Percentiles rank a stretch among this genome's conserved stretches.
Conservation (phyloP, 2,888 invertebrate species). For the Blera fallax region DNA sequence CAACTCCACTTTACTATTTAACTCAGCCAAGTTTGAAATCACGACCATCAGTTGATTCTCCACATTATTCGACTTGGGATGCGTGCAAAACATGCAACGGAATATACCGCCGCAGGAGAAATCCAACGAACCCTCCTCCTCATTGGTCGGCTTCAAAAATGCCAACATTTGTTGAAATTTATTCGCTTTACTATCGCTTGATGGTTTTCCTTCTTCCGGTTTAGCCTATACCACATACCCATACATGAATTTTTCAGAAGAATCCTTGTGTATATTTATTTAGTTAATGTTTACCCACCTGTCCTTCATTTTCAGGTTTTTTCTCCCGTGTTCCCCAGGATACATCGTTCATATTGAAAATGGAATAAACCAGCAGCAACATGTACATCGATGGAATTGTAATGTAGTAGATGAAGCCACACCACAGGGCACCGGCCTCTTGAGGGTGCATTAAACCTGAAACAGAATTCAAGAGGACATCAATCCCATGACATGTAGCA, state of each 20-base stretch:
- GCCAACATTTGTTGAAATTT: constrained; percentile 73
- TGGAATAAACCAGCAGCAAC: constrained; percentile 93
- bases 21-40: constrained; percentile 80
- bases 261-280: neutral
- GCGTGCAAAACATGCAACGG: constrained; percentile 83
- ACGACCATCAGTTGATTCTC: constrained; percentile 81
- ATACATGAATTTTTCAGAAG: neutral
- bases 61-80: constrained; percentile 81
- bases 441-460: constrained; percentile 89
- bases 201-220: constrained; percentile 47
- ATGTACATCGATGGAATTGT: constrained; percentile 98
- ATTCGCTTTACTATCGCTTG: constrained; percentile 47
- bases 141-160: constrained; percentile 76
- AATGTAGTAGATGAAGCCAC: constrained; percentile 91
- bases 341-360: constrained; percentile 96
- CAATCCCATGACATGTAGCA: neutral
- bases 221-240: constrained; percentile 69
- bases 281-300: constrained; percentile 27
- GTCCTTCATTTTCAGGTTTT: constrained; percentile 77
- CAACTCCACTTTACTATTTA: constrained; percentile 80
- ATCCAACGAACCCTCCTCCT: constrained; percentile 83
- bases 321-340: constrained; percentile 97
- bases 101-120: constrained; percentile 83
- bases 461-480: neutral
- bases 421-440: constrained; percentile 89